Conservation (phyloP, 1,140 invertebrate species). For the Argopecten irradians region DNA sequence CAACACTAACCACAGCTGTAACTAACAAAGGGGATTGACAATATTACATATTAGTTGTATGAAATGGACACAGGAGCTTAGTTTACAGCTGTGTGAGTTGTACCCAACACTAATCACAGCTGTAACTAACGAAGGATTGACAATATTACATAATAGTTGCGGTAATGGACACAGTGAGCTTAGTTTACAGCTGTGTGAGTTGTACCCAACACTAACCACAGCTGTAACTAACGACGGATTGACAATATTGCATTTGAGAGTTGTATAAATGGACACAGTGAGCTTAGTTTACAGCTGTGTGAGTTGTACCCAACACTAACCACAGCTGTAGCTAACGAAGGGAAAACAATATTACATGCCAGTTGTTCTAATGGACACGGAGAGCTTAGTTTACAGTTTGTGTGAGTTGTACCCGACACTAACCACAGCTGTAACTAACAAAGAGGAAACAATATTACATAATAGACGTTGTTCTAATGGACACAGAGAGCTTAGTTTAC, state of each 20-base stretch:
- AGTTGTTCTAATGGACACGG: not conserved
- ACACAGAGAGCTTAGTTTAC: too few relatives aligned
- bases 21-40: not conserved
- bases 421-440: not conserved
- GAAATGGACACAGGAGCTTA: not conserved
- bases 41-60: not conserved
- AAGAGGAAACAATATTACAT: not conserved
- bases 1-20: not conserved
- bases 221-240: not conserved
- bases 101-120: not conserved
- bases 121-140: not conserved
- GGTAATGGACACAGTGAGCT: not conserved
- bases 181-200: too few relatives aligned
- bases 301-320: not conserved
- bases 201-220: not conserved
- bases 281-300: too few relatives aligned
- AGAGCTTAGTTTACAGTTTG: too few relatives aligned
- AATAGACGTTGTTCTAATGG: not conserved
- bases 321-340: not conserved
- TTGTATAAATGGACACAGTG: not conserved
- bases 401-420: not conserved
- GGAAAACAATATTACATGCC: not conserved
- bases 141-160: not conserved
- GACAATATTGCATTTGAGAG: not conserved
- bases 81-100: too few relatives aligned